Percentiles rank a stretch among this genome's conserved stretches.
Conservation (phyloP, 2,113 vertebrate genomes). For the Ictalurus furcatus region DNA sequence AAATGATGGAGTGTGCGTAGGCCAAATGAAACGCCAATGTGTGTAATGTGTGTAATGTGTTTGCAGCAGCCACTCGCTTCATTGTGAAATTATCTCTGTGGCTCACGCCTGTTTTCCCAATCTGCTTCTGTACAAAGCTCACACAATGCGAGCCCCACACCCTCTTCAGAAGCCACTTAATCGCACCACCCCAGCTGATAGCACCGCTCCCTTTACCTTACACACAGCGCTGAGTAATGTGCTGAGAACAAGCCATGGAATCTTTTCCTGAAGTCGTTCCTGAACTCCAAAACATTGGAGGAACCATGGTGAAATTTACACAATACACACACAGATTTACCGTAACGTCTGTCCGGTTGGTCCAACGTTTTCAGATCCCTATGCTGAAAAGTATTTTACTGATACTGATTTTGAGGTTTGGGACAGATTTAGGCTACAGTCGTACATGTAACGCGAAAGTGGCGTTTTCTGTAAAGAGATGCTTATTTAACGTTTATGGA, state of each 20-base stretch:
- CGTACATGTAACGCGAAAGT: too few relatives aligned
- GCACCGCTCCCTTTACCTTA: slow-evolving; percentile 38
- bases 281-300: background rate
- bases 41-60: slow-evolving; percentile 40
- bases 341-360: background rate
- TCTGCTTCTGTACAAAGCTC: slow-evolving; percentile 30
- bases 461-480: background rate
- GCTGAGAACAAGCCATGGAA: background rate
- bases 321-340: background rate
- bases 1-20: slow-evolving; percentile 41
- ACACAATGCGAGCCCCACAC: slow-evolving; percentile 49
- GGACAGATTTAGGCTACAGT: too few relatives aligned
- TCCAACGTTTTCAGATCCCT: background rate
- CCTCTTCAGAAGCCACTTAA: slow-evolving; percentile 55
- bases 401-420: too few relatives aligned
- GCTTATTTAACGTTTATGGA: background rate
- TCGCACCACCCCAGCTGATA: slow-evolving; percentile 32
- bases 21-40: slow-evolving; percentile 26
- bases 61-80: slow-evolving; percentile 22
- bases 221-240: background rate
- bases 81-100: slow-evolving; percentile 48
- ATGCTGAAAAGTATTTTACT: too few relatives aligned
- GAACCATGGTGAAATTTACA: background rate
- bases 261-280: background rate
- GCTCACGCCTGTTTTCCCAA: slow-evolving; percentile 55